Evolutionary conservation across 2,113 vertebrate species (phyloP), one percentile per base, ranked within the genome.

Genomic region (Ciconia maguari): DNA sequence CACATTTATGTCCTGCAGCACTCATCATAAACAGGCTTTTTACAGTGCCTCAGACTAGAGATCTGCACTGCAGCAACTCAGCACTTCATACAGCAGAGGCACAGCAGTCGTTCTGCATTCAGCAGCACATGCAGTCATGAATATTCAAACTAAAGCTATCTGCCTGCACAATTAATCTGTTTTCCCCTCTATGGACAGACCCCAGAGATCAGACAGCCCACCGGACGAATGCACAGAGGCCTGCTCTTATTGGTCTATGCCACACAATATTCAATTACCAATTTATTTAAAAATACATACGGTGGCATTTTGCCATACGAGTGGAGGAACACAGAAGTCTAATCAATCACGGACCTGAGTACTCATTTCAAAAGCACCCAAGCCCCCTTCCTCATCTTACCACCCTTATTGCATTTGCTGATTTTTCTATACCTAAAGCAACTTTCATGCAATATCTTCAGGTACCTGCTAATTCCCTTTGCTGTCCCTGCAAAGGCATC

Each of bases 1-100:
- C 27, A 13, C 58, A 5, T 57, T 52, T 12, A n/a, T 17, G 41
- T 55, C 93, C 90, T 58, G 78, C 62, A 79, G 90, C 1, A 13
- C 55, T 55, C 4, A 2, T 4, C 9, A 6, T 26, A 83, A 94
- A 87, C 48, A 76, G 86, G 68, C 51, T 71, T 55, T 72, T 61
- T 32, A 27, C 36, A 61, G 75, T 4, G 2, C 72, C 85, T 64
- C 91, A 29, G 74, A 9, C 9, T 0, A 5, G 12, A 65, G 80
- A 83, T 91, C 96, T 96, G 97, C 95, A 97, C 54, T 95, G 93
- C 95, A 96, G 95, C 92, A 92, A 24, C 83, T 61, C 93, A 32
- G 87, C 71, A 24, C 24, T 27, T 34, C 49, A 4, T 18, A 68
- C 55, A 71, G 89, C 92, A 69, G 77, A 65, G 44, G 94, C 71